Percentiles rank a stretch among this genome's conserved stretches.
These are phyloP conservation scores for Tiliqua scincoides DNA, from an alignment of 2,113 vertebrate genomes.

Conservation along the genomic window DNA sequence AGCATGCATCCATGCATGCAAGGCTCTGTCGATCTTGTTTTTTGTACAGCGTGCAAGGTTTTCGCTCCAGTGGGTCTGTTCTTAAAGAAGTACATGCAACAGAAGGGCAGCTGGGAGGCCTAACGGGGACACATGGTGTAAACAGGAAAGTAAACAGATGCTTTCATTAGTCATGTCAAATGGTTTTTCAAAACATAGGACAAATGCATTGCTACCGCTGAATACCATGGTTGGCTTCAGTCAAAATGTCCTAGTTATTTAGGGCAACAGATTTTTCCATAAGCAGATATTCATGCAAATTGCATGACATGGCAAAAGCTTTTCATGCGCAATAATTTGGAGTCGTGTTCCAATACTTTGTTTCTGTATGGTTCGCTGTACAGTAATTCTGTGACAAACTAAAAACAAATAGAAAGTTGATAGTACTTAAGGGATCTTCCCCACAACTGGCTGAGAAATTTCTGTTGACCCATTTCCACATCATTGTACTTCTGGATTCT, in stretches of 20 bases:
- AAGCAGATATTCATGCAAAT: not conserved
- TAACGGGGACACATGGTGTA: not conserved
- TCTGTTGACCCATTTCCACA: not conserved
- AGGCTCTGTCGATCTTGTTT: slow-evolving; percentile 20
- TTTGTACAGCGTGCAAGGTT: not conserved
- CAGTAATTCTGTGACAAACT: slow-evolving; percentile 22
- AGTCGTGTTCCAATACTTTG: not conserved
- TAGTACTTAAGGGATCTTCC: slow-evolving; percentile 25
- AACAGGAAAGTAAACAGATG: fast-evolving
- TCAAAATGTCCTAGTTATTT: not conserved
- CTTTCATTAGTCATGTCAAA: slow-evolving; percentile 1
- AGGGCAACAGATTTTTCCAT: not conserved
- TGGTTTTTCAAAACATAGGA: fast-evolving
- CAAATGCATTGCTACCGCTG: not conserved
- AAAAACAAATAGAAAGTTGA: not conserved
- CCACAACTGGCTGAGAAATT: slow-evolving; percentile 4
- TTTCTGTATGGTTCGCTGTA: not conserved
- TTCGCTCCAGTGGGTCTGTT: not conserved
- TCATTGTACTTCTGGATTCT: not conserved
- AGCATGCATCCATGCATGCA: not conserved
- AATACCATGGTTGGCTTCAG: not conserved
- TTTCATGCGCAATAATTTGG: not conserved
- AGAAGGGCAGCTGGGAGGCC: not conserved
- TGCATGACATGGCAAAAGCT: fast-evolving
- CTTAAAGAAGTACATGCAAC: not conserved